These are phyloP conservation scores for Myotis findleyi DNA, from an alignment of 2,797 vertebrate species.

Conservation along the genomic window DNA sequence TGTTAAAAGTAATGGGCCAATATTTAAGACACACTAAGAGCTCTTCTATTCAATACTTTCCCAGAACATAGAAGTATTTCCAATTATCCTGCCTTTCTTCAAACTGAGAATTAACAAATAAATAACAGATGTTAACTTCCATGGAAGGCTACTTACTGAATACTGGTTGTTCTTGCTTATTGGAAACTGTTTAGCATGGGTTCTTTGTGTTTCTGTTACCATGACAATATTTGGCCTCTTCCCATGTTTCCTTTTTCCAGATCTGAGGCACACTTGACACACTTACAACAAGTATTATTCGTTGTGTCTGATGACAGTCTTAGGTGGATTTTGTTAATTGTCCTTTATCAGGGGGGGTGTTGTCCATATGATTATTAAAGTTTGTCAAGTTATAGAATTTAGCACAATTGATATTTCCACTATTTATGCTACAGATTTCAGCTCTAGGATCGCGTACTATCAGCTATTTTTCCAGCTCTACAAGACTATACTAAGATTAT, in stretches of 20 bases:
- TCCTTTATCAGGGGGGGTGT: neutral
- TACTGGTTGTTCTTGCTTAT: constrained; percentile 84
- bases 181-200: constrained; percentile 84
- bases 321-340: neutral
- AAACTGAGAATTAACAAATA: constrained; percentile 87
- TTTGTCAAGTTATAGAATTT: neutral
- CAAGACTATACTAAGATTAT: neutral
- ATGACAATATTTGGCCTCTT: constrained; percentile 87
- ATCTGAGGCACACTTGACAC: constrained; percentile 81
- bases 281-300: constrained; percentile 81
- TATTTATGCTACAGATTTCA: constrained; percentile 30
- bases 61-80: constrained; percentile 86
- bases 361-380: neutral
- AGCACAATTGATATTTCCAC: neutral
- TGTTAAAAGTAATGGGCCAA: constrained; percentile 79
- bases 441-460: neutral
- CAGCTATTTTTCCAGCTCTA: neutral
- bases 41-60: constrained; percentile 86
- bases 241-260: constrained; percentile 75
- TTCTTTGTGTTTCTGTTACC: constrained; percentile 87
- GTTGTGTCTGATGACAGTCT: neutral
- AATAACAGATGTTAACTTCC: constrained; percentile 88
- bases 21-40: constrained; percentile 83
- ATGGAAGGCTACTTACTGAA: constrained; percentile 85
- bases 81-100: constrained; percentile 86